These are phyloP conservation scores for Xyliphius kryptos DNA, from an alignment of 2,113 vertebrate species.

Conservation along the genomic window DNA sequence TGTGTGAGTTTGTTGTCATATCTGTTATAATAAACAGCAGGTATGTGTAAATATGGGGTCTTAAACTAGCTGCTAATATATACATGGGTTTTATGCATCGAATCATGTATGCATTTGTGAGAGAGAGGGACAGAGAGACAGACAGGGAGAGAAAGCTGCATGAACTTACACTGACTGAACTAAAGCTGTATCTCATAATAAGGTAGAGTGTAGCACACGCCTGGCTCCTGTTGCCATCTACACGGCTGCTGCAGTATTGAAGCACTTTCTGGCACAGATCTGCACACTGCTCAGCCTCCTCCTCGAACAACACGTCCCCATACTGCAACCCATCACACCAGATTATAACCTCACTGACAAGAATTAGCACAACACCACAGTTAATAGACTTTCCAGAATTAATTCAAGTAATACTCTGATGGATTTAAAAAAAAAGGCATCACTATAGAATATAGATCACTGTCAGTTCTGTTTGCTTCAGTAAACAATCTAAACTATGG, in stretches of 20 bases:
- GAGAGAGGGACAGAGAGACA: too few relatives aligned
- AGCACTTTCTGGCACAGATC: constrained; percentile 94
- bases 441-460: too few relatives aligned
- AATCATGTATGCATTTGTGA: constrained; percentile 7
- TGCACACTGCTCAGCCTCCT: too few relatives aligned
- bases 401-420: too few relatives aligned
- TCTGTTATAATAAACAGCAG: too few relatives aligned
- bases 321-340: constrained; percentile 70
- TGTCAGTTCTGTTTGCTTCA: too few relatives aligned
- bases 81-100: constrained; percentile 39
- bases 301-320: constrained; percentile 90
- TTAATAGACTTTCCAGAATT: too few relatives aligned
- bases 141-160: constrained; percentile 1
- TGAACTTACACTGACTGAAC: constrained; percentile 83
- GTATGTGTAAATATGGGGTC: not conserved
- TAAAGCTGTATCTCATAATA: constrained; percentile 96
- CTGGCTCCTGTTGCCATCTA: constrained; percentile 83
- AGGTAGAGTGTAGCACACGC: constrained; percentile 94
- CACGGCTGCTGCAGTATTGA: constrained; percentile 90
- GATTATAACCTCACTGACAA: too few relatives aligned
- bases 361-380: too few relatives aligned
- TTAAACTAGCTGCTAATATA: constrained; percentile 46
- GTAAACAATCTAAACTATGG: too few relatives aligned
- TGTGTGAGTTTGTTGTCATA: constrained; percentile 2
- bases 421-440: too few relatives aligned